These are phyloP conservation scores for Conops quadrifasciatus DNA, from an alignment of 2,888 invertebrate genomes.

Conservation along the genomic window DNA sequence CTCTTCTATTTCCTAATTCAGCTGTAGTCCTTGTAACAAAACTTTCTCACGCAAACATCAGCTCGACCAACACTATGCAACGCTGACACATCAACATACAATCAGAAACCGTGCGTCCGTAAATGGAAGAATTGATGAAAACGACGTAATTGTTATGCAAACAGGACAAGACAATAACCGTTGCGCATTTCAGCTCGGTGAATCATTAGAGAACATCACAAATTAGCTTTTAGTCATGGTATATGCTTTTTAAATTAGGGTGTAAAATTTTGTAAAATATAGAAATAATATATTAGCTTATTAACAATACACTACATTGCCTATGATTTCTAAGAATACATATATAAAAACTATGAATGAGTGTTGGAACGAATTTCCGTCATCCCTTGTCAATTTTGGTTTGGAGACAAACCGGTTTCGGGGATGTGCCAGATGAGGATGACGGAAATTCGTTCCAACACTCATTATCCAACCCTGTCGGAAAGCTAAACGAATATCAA, in stretches of 20 bases:
- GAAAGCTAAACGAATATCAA: too few species aligned
- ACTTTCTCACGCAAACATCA: slow-evolving; percentile 63
- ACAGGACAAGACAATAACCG: not conserved
- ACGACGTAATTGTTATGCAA: slow-evolving; percentile 2
- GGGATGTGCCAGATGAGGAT: too few species aligned
- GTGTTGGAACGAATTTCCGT: too few species aligned
- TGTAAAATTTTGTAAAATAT: slow-evolving; percentile 26
- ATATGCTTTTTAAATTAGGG: slow-evolving; percentile 4
- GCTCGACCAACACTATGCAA: slow-evolving; percentile 59
- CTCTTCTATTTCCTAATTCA: slow-evolving; percentile 37
- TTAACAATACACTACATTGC: not conserved
- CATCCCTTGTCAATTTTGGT: too few species aligned
- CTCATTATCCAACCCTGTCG: too few species aligned
- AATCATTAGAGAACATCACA: not conserved
- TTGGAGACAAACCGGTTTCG: too few species aligned
- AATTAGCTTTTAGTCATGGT: not conserved
- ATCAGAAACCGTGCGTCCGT: slow-evolving; percentile 43
- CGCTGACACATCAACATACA: slow-evolving; percentile 61
- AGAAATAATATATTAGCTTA: slow-evolving; percentile 4
- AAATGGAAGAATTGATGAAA: slow-evolving; percentile 4
- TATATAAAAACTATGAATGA: not conserved
- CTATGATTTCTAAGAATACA: not conserved
- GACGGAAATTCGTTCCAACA: too few species aligned
- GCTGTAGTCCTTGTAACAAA: slow-evolving; percentile 61
- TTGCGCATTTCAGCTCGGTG: not conserved